A percentile compares a stretch with the other conserved stretches of the same genome.
These are phyloP conservation scores for Agonopterix heracliana DNA, from an alignment of 2,888 invertebrate species.

Conservation along the genomic window DNA sequence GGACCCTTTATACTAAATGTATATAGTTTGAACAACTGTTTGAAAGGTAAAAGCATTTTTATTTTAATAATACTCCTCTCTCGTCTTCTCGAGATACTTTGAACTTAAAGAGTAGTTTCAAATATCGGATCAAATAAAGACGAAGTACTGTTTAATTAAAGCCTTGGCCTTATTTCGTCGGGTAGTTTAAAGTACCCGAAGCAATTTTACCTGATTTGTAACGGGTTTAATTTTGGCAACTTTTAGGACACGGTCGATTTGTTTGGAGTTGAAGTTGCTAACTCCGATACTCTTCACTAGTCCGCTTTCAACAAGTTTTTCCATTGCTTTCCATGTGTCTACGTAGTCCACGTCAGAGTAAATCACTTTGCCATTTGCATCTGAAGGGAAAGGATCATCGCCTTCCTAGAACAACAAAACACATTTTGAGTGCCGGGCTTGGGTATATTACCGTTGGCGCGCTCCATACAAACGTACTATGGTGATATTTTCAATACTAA, in stretches of 20 bases:
- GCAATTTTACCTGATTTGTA: conserved; percentile 71
- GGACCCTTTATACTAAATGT: too few relatives aligned
- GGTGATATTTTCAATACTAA: too few relatives aligned
- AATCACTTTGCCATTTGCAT: conserved; percentile 68
- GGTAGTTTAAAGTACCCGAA: background rate
- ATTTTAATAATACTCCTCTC: too few relatives aligned
- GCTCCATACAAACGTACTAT: too few relatives aligned
- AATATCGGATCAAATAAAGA: too few relatives aligned
- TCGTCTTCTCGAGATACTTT: too few relatives aligned
- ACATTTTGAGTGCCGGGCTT: too few relatives aligned
- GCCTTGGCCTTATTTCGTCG: too few relatives aligned
- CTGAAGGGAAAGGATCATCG: conserved; percentile 75
- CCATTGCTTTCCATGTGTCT: conserved; percentile 83
- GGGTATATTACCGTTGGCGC: too few relatives aligned
- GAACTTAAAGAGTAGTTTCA: too few relatives aligned
- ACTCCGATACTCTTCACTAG: conserved; percentile 80
- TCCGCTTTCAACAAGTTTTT: conserved; percentile 78
- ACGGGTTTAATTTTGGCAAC: conserved; percentile 76
- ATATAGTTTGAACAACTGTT: background rate
- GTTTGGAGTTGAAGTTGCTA: conserved; percentile 84
- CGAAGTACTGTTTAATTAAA: too few relatives aligned
- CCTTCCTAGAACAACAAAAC: conserved; percentile 62
- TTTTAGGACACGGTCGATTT: conserved; percentile 78
- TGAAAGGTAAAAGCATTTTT: too few relatives aligned
- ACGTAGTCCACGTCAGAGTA: conserved; percentile 79